These are phyloP conservation scores for Protodeltote pygarga DNA, from an alignment of 2,888 invertebrate species.

Conservation along the genomic window DNA sequence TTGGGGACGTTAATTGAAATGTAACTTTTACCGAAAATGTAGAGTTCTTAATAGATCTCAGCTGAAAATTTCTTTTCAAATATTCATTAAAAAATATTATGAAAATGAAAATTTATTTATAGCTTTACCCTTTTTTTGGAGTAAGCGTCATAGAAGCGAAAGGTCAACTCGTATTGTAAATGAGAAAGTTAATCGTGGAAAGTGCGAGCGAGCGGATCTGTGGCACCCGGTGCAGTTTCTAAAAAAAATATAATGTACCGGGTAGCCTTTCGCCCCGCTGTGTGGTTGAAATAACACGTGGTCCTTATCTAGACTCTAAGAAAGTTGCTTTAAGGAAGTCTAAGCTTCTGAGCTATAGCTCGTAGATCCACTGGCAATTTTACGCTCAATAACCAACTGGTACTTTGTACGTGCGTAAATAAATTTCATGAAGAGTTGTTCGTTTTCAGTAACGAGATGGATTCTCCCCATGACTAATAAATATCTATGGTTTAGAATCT, in stretches of 20 bases:
- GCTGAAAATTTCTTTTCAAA: neutral
- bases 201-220: conserved; percentile 78
- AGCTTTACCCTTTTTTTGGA: conserved; percentile 69
- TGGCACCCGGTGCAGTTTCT: conserved; percentile 73
- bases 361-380: no score
- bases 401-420: no score
- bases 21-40: neutral
- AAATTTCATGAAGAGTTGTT: no score
- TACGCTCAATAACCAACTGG: no score
- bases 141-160: conserved; percentile 77
- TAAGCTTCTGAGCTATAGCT: no score
- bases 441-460: no score
- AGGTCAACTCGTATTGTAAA: conserved; percentile 82
- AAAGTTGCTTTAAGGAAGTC: neutral
- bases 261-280: conserved; percentile 52
- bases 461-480: no score
- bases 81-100: neutral
- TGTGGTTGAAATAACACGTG: conserved; percentile 7
- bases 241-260: conserved; percentile 61
- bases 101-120: neutral
- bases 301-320: conserved; percentile 12
- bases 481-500: no score
- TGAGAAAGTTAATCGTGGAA: conserved; percentile 86
- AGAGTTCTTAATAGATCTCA: neutral
- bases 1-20: neutral